Conservation (phyloP, 2,888 invertebrate genomes). For the Chromoteleia sp. region DNA sequence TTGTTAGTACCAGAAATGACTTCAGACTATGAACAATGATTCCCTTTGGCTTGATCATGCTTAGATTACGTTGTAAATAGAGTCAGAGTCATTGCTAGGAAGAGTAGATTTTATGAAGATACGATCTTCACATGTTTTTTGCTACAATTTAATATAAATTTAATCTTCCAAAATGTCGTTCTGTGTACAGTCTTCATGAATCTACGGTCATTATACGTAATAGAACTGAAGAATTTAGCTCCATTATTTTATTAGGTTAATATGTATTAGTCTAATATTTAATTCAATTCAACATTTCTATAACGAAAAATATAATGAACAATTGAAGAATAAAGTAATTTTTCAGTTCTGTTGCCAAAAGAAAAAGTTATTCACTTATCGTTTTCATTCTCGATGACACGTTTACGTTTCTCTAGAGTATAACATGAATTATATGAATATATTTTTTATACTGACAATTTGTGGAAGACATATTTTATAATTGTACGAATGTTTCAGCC, state of each 20-base stretch:
- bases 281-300: too few species aligned
- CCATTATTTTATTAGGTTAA: too few species aligned
- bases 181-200: slow-evolving; percentile 6
- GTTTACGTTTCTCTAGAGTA: slow-evolving; percentile 3
- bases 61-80: slow-evolving; percentile 25
- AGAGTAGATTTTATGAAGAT: slow-evolving; percentile 32
- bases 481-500: slow-evolving; percentile 51
- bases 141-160: background rate
- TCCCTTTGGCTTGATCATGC: slow-evolving; percentile 35
- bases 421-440: background rate
- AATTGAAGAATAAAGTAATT: too few species aligned
- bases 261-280: too few species aligned
- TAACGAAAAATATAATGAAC: background rate
- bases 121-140: background rate
- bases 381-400: slow-evolving; percentile 14
- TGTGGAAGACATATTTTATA: slow-evolving; percentile 10
- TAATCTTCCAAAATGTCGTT: too few species aligned
- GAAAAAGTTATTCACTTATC: background rate
- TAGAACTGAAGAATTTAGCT: slow-evolving; percentile 8
- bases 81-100: slow-evolving; percentile 22
- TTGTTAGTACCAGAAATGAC: background rate
- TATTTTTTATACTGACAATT: background rate
- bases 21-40: background rate
- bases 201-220: background rate
- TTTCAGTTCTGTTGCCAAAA: slow-evolving; percentile 14